phyloP scores from a whole-genome alignment of 2,888 invertebrate genomes.

The Andrena marginata region DNA sequence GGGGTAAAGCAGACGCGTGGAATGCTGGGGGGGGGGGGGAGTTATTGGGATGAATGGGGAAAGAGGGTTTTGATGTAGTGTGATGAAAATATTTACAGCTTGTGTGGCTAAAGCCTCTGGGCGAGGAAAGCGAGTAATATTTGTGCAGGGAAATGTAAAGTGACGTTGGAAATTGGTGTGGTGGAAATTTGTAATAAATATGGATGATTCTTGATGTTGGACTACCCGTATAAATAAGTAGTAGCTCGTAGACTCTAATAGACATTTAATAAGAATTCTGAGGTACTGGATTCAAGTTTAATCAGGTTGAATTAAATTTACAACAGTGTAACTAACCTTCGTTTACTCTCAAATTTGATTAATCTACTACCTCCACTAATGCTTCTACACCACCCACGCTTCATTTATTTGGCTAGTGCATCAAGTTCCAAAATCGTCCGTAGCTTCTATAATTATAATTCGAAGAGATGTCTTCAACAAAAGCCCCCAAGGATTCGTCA shows the following conservation, averaged over 20 bases:
- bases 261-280: not conserved
- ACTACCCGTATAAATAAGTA: no score
- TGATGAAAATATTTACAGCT: not conserved
- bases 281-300: not conserved
- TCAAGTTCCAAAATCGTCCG: not conserved
- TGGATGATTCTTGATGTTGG: not conserved
- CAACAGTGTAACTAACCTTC: no score
- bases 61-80: slow-evolving; percentile 1
- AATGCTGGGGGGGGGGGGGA: no score
- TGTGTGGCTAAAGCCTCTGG: not conserved
- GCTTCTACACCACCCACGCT: no score
- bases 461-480: not conserved
- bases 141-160: not conserved
- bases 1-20: not conserved
- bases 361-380: no score
- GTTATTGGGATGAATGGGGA: not conserved
- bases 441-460: not conserved
- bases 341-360: no score
- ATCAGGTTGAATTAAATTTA: no score
- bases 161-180: not conserved
- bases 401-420: not conserved
- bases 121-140: not conserved
- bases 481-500: not conserved
- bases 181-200: not conserved
- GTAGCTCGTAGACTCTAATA: no score